These are phyloP conservation scores for Epinephelus malabaricus DNA, from an alignment of 2,797 vertebrate species.

Conservation along the genomic window DNA sequence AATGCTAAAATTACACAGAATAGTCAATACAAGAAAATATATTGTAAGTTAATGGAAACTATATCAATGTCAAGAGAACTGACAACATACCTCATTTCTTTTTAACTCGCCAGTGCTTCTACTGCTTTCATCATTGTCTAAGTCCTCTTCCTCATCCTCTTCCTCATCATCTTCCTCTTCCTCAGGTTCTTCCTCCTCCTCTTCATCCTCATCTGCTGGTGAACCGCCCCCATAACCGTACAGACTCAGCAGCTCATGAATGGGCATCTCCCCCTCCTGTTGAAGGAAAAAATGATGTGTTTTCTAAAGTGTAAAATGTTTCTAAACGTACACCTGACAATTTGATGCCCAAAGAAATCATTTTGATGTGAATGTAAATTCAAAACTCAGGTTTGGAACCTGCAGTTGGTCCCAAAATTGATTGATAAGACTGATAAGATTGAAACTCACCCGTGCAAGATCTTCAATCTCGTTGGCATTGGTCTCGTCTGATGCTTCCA, in stretches of 20 bases:
- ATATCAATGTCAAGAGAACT: not conserved
- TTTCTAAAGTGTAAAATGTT: not conserved
- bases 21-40: constrained; percentile 12
- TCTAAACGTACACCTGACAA: not conserved
- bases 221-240: constrained; percentile 95
- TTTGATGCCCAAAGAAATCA: not conserved
- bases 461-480: constrained; percentile 96
- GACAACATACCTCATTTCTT: constrained; percentile 76
- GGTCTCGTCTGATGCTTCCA: constrained; percentile 92
- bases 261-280: constrained; percentile 98
- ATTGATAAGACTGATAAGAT: not conserved
- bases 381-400: not conserved
- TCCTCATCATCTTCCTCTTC: constrained; percentile 91
- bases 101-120: constrained; percentile 92
- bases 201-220: constrained; percentile 93
- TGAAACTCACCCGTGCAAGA: constrained; percentile 91
- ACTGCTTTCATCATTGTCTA: constrained; percentile 90
- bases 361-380: not conserved
- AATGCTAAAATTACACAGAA: not conserved
- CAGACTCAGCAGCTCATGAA: constrained; percentile 95
- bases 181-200: constrained; percentile 91
- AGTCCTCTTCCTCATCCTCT: constrained; percentile 88
- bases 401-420: not conserved
- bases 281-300: not conserved
- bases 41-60: not conserved